These are phyloP conservation scores for Drosophila nigritarsus DNA, from an alignment of 2,888 invertebrate species.

Conservation along the genomic window DNA sequence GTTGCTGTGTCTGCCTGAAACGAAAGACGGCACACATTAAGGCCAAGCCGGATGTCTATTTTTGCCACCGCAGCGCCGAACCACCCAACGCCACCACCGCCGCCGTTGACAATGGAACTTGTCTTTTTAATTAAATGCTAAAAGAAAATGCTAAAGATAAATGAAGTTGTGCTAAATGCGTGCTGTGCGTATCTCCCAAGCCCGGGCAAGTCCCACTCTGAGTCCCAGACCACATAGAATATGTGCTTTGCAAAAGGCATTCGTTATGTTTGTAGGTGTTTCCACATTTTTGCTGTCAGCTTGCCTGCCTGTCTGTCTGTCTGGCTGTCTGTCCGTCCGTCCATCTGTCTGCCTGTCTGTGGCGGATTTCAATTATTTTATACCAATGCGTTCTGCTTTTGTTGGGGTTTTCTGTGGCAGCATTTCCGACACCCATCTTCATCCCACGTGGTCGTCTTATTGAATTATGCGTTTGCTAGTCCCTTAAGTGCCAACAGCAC, in stretches of 20 bases:
- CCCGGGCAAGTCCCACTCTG: slow-evolving; percentile 6
- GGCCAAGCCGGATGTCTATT: slow-evolving; percentile 35
- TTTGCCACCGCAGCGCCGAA: slow-evolving; percentile 4
- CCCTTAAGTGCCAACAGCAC: slow-evolving; percentile 33
- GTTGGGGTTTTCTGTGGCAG: slow-evolving; percentile 50
- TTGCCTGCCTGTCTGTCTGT: slow-evolving; percentile 8
- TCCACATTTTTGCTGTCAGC: slow-evolving; percentile 17
- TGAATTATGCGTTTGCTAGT: slow-evolving; percentile 67
- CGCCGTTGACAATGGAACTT: slow-evolving; percentile 76
- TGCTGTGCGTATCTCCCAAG: slow-evolving; percentile 61
- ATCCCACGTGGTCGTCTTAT: slow-evolving; percentile 62
- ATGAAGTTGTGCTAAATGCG: slow-evolving; percentile 81
- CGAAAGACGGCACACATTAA: slow-evolving; percentile 48
- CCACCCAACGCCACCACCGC: slow-evolving; percentile 23
- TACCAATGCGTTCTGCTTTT: slow-evolving; percentile 63
- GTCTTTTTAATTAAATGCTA: slow-evolving; percentile 81
- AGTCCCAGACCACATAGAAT: slow-evolving; percentile 16
- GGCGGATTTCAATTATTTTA: slow-evolving; percentile 71
- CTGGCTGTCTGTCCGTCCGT: slow-evolving; percentile 7
- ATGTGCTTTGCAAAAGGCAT: slow-evolving; percentile 37
- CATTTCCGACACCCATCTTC: slow-evolving; percentile 41
- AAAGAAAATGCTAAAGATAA: slow-evolving; percentile 81
- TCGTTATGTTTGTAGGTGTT: slow-evolving; percentile 29
- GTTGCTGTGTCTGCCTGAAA: slow-evolving; percentile 42
- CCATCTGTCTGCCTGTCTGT: slow-evolving; percentile 24